Conservation (phyloP, 37 sponge, comb jelly and placozoan genomes). For the Spongilla lacustris region DNA sequence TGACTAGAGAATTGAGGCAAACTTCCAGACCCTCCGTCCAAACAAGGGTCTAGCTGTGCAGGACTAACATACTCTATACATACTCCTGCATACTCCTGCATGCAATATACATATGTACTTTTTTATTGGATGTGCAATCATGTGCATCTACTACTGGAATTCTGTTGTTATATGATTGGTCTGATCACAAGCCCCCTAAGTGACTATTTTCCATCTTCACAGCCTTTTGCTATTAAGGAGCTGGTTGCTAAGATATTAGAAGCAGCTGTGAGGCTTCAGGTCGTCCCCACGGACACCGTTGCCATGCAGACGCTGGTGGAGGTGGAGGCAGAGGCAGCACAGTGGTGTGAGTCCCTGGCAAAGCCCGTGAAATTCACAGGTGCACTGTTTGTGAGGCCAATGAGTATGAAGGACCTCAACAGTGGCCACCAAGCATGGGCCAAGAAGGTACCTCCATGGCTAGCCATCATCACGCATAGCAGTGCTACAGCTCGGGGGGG, state of each 20-base stretch:
- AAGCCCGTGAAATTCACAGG: constrained; percentile 68
- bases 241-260: constrained; percentile 35
- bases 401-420: constrained; percentile 41
- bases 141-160: no score
- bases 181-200: no score
- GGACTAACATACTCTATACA: not conserved
- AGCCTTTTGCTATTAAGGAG: constrained; percentile 31
- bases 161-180: no score
- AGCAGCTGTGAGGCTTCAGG: constrained; percentile 23
- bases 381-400: constrained; percentile 14
- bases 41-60: no score
- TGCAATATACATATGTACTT: not conserved
- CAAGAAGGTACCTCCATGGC: no score
- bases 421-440: constrained; percentile 82
- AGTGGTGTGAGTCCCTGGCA: constrained; percentile 35
- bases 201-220: not conserved
- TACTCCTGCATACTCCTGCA: not conserved
- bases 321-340: constrained; percentile 40
- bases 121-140: no score
- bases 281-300: constrained; percentile 46
- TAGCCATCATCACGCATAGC: no score
- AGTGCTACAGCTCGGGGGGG: no score
- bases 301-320: constrained; percentile 19
- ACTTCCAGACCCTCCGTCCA: no score
- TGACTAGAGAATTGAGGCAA: no score